phyloP scores from a whole-genome alignment of 2,888 invertebrate species.

The Belgica antarctica region DNA sequence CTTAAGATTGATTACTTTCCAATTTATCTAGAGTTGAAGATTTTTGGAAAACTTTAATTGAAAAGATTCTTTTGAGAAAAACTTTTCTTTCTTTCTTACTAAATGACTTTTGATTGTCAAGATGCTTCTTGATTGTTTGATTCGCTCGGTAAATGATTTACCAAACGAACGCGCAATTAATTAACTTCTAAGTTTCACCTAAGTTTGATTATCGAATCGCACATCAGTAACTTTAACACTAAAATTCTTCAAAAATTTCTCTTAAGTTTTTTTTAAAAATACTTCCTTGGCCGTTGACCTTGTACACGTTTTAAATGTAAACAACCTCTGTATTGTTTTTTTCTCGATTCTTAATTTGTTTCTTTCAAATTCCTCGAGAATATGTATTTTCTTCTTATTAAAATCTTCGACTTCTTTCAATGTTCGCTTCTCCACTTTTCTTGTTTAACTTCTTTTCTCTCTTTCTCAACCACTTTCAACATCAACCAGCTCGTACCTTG shows the following conservation, averaged over 20 bases:
- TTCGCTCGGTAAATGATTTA: constrained; percentile 13
- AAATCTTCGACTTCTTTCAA: constrained; percentile 39
- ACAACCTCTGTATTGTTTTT: constrained; percentile 44
- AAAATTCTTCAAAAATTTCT: constrained; percentile 14
- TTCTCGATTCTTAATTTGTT: constrained; percentile 32
- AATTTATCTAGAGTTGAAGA: neutral
- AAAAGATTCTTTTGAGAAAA: neutral
- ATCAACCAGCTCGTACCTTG: constrained; percentile 1
- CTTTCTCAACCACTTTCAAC: neutral
- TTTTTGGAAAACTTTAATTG: neutral
- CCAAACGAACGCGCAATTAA: neutral
- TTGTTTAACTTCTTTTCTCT: constrained; percentile 29
- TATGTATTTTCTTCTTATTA: constrained; percentile 37
- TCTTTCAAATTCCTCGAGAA: constrained; percentile 40
- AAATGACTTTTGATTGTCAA: constrained; percentile 41
- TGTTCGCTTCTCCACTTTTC: constrained; percentile 6
- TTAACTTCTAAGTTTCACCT: constrained; percentile 8
- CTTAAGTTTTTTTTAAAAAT: constrained; percentile 31
- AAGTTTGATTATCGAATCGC: constrained; percentile 26
- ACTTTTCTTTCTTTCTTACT: constrained; percentile 1
- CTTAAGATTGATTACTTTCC: constrained; percentile 23
- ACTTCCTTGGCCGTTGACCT: constrained; percentile 43
- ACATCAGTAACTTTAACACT: constrained; percentile 11
- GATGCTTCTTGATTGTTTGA: constrained; percentile 43
- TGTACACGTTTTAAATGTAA: constrained; percentile 44